Conservation (phyloP, 1,140 invertebrate genomes). For the Calephelis nemesis region DNA sequence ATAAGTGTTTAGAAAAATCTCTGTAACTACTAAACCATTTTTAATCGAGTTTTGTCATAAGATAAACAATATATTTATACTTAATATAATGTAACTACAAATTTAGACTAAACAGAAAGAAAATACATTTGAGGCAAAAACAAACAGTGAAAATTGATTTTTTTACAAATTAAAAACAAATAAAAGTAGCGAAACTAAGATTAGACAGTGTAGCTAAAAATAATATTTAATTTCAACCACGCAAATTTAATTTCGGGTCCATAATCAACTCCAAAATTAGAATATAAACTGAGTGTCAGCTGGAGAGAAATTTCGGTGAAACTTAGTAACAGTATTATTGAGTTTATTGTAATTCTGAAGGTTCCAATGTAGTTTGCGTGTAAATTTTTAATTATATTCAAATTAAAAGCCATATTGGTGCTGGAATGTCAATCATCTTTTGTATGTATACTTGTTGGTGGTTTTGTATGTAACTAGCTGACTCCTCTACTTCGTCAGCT, state of each 20-base stretch:
- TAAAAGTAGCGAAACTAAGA: neutral
- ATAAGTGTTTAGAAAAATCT: too few species aligned
- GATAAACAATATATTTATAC: too few species aligned
- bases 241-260: constrained; percentile 23
- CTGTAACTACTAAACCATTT: too few species aligned
- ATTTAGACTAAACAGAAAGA: too few species aligned
- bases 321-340: constrained; percentile 11
- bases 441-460: too few species aligned
- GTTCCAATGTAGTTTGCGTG: neutral
- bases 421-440: too few species aligned
- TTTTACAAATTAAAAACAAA: neutral
- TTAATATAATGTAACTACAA: too few species aligned
- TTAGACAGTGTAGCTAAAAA: neutral
- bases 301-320: constrained; percentile 21
- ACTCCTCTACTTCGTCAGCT: too few species aligned
- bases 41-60: too few species aligned
- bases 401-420: too few species aligned
- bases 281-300: constrained; percentile 31
- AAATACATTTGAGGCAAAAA: too few species aligned
- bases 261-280: constrained; percentile 44
- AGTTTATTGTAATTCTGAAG: constrained; percentile 14
- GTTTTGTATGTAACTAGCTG: too few species aligned
- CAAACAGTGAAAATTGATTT: neutral
- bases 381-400: neutral
- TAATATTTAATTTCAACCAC: neutral